Conservation (phyloP, 2,797 vertebrate species). For the Heliangelus exortis region DNA sequence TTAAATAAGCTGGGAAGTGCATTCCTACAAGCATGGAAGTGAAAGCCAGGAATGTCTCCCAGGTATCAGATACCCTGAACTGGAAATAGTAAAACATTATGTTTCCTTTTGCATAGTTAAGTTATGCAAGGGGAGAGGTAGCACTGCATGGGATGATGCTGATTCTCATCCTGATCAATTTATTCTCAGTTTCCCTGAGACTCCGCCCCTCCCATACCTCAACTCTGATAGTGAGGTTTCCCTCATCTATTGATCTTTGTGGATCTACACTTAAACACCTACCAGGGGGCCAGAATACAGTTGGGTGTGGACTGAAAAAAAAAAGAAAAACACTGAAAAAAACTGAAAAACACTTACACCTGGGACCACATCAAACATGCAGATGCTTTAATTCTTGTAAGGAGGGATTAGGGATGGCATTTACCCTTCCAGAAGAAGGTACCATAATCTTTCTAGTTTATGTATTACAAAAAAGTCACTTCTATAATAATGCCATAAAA, state of each 20-base stretch:
- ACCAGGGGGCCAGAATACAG: background rate
- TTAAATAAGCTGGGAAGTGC: background rate
- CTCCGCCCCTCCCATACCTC: background rate
- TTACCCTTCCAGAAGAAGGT: background rate
- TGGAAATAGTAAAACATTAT: fast-evolving
- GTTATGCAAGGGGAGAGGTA: background rate
- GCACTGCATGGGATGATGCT: fast-evolving
- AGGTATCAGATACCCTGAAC: background rate
- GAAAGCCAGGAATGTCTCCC: background rate
- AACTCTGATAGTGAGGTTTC: background rate
- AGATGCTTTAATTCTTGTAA: background rate
- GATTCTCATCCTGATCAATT: background rate
- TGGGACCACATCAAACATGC: background rate
- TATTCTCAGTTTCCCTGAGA: background rate
- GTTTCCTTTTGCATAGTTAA: background rate
- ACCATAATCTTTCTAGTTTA: background rate
- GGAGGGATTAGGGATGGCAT: too few relatives aligned
- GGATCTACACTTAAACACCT: background rate
- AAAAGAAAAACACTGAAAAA: too few relatives aligned
- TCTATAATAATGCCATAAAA: background rate
- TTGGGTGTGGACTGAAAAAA: background rate
- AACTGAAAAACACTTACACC: background rate
- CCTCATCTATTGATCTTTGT: background rate
- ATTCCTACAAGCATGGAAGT: fast-evolving
- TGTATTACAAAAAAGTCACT: background rate